Evolutionary conservation across 2,797 vertebrate species (phyloP).

Genomic region (Tiaroga cobitis): DNA sequence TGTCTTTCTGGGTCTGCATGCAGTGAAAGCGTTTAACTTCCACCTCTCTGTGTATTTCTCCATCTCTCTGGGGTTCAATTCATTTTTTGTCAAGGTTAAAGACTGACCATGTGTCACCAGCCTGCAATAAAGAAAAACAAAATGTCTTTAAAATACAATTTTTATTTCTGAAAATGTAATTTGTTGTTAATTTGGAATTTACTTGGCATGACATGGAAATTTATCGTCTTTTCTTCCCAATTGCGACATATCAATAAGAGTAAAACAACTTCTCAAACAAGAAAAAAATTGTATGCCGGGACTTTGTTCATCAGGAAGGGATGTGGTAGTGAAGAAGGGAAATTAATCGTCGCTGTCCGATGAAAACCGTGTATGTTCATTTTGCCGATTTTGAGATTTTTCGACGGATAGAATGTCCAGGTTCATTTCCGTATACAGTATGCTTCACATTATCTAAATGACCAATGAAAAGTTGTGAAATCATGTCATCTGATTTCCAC

Average conservation of each 20-base stretch:
- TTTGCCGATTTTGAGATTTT: no score
- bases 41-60: constrained; percentile 29
- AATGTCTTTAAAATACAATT: neutral
- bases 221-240: neutral
- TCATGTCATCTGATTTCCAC: no score
- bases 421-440: no score
- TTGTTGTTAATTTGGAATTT: neutral
- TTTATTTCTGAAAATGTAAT: neutral
- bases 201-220: neutral
- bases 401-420: no score
- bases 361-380: no score
- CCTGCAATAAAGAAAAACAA: neutral
- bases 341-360: no score
- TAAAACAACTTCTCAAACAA: neutral
- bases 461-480: no score
- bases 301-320: neutral
- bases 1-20: constrained; percentile 33
- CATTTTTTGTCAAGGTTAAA: constrained; percentile 15
- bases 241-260: neutral
- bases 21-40: constrained; percentile 24
- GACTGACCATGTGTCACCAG: neutral
- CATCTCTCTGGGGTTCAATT: constrained; percentile 6
- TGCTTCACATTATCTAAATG: no score
- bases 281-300: neutral
- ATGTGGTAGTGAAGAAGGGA: neutral